These are phyloP conservation scores for Reticulitermes speratus DNA, from an alignment of 1,140 invertebrate genomes.

Conservation along the genomic window DNA sequence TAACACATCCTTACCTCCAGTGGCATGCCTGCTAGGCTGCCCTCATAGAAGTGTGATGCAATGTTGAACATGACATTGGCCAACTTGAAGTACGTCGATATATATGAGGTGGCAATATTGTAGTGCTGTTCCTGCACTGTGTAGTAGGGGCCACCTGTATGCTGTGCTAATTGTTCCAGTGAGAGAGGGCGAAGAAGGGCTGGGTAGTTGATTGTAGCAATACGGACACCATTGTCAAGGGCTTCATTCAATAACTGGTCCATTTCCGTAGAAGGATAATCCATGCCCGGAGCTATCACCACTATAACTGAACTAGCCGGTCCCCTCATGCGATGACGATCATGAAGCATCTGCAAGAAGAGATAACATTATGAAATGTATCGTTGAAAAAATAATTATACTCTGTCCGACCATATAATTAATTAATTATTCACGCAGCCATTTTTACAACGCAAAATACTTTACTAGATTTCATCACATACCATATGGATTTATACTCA, in stretches of 20 bases:
- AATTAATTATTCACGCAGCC: too few relatives aligned
- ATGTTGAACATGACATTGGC: conserved; percentile 53
- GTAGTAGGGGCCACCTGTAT: conserved; percentile 49
- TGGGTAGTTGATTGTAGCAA: conserved; percentile 55
- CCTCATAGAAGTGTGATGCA: conserved; percentile 50
- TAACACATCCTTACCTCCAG: conserved; percentile 49
- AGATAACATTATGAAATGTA: background rate
- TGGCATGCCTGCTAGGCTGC: conserved; percentile 51
- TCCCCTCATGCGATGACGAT: conserved; percentile 44
- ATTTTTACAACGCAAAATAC: too few relatives aligned
- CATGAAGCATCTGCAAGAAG: conserved; percentile 48
- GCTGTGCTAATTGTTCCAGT: conserved; percentile 50
- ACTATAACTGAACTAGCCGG: conserved; percentile 56
- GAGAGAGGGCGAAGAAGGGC: conserved; percentile 42
- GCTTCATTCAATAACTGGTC: conserved; percentile 42
- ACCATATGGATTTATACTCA: too few relatives aligned
- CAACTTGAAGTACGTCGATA: conserved; percentile 55
- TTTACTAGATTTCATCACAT: too few relatives aligned
- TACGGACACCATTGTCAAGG: conserved; percentile 44
- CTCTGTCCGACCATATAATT: background rate
- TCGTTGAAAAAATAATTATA: background rate
- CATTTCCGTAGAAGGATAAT: conserved; percentile 39
- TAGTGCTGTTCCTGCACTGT: conserved; percentile 53
- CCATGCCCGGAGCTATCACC: conserved; percentile 53
- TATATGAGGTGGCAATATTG: conserved; percentile 50